Evolutionary conservation across 2,888 invertebrate genomes (phyloP).

Genomic region (Patella ulyssiponensis): DNA sequence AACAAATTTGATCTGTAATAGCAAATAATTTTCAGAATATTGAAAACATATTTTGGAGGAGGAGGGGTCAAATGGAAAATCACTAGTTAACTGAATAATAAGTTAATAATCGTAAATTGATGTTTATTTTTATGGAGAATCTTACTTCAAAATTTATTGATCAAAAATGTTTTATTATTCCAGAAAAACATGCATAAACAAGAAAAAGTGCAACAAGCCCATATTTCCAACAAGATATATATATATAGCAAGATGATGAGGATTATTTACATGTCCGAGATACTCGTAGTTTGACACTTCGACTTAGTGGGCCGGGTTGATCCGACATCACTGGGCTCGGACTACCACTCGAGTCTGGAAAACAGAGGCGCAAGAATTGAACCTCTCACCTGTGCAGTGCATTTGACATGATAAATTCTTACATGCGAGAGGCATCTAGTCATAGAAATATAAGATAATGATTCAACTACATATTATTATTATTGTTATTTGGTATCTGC

Average conservation of each 20-base stretch:
- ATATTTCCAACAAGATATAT: conserved; percentile 10
- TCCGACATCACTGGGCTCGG: conserved; percentile 64
- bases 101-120: no score
- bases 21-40: no score
- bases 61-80: no score
- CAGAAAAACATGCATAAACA: conserved; percentile 7
- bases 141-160: neutral
- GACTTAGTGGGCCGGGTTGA: conserved; percentile 67
- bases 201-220: conserved; percentile 11
- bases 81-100: no score
- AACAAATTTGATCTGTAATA: no score
- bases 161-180: neutral
- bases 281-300: conserved; percentile 67
- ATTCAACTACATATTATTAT: no score
- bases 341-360: conserved; percentile 67
- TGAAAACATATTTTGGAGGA: no score
- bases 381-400: neutral
- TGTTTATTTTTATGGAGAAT: no score
- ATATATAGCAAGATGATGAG: conserved; percentile 9
- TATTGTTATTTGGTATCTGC: no score
- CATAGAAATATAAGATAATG: no score
- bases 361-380: conserved; percentile 29
- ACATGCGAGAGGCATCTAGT: no score
- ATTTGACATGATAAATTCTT: no score
- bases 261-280: conserved; percentile 66